Conservation (phyloP, 2,797 vertebrate genomes). For the Gambelia wislizenii region DNA sequence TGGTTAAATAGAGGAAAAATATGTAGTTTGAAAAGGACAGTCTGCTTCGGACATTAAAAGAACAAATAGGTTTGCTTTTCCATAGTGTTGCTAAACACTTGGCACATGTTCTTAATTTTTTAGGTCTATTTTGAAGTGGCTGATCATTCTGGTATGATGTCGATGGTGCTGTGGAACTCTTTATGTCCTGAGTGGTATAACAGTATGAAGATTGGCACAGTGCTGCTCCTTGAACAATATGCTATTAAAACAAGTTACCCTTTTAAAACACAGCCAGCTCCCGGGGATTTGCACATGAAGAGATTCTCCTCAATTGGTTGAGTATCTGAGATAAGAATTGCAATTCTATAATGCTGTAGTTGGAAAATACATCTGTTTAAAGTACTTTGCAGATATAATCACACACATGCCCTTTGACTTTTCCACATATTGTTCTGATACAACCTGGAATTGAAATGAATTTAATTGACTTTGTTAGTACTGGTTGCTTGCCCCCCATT, state of each 20-base stretch:
- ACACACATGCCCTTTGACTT: background rate
- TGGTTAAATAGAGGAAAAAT: background rate
- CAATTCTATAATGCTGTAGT: constrained; percentile 30
- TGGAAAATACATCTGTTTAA: background rate
- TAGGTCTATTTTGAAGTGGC: constrained; percentile 95
- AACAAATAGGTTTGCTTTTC: background rate
- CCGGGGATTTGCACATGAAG: constrained; percentile 84
- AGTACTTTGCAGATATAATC: background rate
- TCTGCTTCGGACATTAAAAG: background rate
- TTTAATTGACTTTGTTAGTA: background rate
- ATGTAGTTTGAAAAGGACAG: background rate
- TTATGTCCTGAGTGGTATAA: constrained; percentile 92
- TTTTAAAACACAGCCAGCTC: constrained; percentile 84
- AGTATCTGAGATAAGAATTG: constrained; percentile 69
- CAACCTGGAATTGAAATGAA: background rate
- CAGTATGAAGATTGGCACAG: constrained; percentile 84
- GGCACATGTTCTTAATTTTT: constrained; percentile 41
- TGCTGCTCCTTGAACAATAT: constrained; percentile 90
- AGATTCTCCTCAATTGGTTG: constrained; percentile 87
- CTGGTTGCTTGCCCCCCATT: too few relatives aligned
- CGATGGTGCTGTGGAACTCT: constrained; percentile 92
- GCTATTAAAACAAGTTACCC: constrained; percentile 86
- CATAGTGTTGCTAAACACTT: background rate
- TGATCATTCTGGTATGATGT: constrained; percentile 90
- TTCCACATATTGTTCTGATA: background rate